A percentile compares a stretch with the other conserved stretches of the same genome.
phyloP scores from a whole-genome alignment of 2,113 vertebrate genomes.

The Bothrops jararaca region DNA sequence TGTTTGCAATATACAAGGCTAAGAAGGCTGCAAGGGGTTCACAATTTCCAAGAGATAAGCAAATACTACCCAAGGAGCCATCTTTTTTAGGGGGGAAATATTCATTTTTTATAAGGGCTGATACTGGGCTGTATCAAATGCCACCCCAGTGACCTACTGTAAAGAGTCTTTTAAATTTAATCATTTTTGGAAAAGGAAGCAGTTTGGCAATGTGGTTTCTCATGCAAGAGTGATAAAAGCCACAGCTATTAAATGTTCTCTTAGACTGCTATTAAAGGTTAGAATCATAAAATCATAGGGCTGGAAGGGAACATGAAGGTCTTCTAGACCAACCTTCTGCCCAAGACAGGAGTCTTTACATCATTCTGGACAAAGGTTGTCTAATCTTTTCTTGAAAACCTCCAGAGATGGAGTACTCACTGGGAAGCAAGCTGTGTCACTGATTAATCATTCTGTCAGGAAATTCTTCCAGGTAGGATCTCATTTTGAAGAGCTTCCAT shows the following conservation, averaged over 20 bases:
- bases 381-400: not conserved
- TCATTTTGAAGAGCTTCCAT: not conserved
- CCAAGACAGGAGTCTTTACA: not conserved
- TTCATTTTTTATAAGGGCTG: not conserved
- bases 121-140: not conserved
- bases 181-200: not conserved
- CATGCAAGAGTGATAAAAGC: not conserved
- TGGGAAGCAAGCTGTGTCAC: too few species aligned
- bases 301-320: not conserved
- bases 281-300: not conserved
- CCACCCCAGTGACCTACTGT: not conserved
- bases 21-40: not conserved
- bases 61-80: not conserved
- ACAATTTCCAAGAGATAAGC: not conserved
- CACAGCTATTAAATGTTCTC: not conserved
- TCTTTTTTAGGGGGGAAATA: not conserved
- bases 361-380: not conserved
- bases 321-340: not conserved
- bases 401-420: not conserved
- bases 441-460: not conserved
- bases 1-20: not conserved
- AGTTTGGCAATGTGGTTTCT: not conserved
- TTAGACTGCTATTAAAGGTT: not conserved
- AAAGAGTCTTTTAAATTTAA: not conserved
- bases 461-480: not conserved